Evolutionary conservation across 1,140 invertebrate species (phyloP), one percentile per base, ranked within the genome.

Genomic region (Thereuonema tuberculata): DNA sequence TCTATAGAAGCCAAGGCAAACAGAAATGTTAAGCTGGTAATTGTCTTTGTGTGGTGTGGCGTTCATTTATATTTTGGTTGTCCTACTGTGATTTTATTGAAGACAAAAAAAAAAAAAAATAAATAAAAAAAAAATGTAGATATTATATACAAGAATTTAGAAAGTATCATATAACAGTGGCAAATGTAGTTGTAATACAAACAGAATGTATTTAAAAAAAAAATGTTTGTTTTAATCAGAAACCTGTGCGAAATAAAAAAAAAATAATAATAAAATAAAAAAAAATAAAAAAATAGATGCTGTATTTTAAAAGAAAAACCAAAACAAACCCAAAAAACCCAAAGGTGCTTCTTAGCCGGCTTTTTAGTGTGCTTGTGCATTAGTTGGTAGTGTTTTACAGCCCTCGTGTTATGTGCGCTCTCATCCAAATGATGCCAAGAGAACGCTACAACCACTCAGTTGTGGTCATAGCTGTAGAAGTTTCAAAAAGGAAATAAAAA

Each of bases 51-150:
- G 53, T 55, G 3, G 26, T 55, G 53, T 55, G 53, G 24, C 53
- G 53, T 55, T 55, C 21, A 55, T 55, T 55, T 12, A 12, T 50
- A 26, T 55, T 55, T 55, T 29, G 53, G 26, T 55, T 29, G 53
- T 55, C 53, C 27, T 55, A 25, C 53, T 55, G 53, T 55, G 53
- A 55, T n/a, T n/a, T n/a, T n/a, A n/a, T n/a, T n/a, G n/a, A n/a
- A n/a, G n/a, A n/a, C 12, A 3, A 5, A 50, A 14, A 21, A 5
- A 12, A 24, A 5, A 21, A 20, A 50, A 20, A 21, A 50, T 17
- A 12, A 50, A 5, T 50, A 21, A 24, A 50, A 5, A 24, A 20
- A 14, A 5, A 5, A 21, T 50, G 21, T 5, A 50, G 49, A 52
- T 12, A 52, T 20, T 52, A 21, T 24, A 52, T 9, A 15, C 21